These are phyloP conservation scores for Eublepharis macularius DNA, from an alignment of 2,113 vertebrate species.

Conservation along the genomic window DNA sequence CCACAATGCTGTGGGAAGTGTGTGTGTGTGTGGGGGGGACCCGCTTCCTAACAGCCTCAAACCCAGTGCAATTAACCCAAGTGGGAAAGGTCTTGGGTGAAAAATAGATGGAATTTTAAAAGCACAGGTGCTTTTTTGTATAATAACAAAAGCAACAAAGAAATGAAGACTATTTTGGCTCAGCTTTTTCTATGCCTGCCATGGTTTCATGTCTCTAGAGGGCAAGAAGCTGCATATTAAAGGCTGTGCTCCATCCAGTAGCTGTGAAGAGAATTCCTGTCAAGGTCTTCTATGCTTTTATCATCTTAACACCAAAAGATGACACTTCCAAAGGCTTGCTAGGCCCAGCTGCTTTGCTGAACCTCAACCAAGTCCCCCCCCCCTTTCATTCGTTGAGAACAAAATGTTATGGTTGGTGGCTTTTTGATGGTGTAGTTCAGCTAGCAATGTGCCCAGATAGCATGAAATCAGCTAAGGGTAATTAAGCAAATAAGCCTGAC, in stretches of 20 bases:
- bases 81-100: too few relatives aligned
- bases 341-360: constrained; percentile 23
- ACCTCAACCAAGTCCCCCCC: background rate
- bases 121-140: background rate
- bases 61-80: too few relatives aligned
- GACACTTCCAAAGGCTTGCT: background rate
- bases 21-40: too few relatives aligned
- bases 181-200: background rate
- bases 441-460: constrained; percentile 57
- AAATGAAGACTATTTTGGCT: background rate
- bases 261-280: constrained; percentile 14
- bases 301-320: constrained; percentile 13
- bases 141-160: background rate
- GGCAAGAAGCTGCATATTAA: fast-evolving
- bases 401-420: constrained; percentile 13
- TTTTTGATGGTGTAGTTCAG: constrained; percentile 47
- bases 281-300: constrained; percentile 8
- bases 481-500: constrained; percentile 70
- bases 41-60: too few relatives aligned
- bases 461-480: constrained; percentile 62
- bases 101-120: background rate
- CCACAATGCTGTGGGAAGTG: too few relatives aligned
- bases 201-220: background rate
- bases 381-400: background rate
- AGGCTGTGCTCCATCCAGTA: background rate